Evolutionary conservation across 1,140 invertebrate genomes (phyloP).

Genomic region (Drosophila varians): DNA sequence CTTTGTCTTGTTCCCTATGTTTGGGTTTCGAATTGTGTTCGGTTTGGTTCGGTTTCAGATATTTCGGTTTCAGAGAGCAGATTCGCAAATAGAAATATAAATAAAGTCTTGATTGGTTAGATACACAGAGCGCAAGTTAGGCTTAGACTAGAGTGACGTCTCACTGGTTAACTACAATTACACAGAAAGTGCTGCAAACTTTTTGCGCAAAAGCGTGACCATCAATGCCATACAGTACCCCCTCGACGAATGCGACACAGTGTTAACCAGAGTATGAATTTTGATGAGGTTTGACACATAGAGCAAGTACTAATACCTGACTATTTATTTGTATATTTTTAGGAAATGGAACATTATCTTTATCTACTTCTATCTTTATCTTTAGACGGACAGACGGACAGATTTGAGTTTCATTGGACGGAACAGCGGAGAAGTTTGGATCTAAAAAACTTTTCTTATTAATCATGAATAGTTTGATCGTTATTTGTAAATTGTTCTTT

Average conservation of each 20-base stretch:
- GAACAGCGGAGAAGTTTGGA: too few relatives aligned
- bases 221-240: conserved; percentile 47
- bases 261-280: conserved; percentile 1
- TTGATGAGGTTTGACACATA: neutral
- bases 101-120: conserved; percentile 74
- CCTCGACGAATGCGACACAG: conserved; percentile 1
- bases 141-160: conserved; percentile 19
- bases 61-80: conserved; percentile 33
- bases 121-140: conserved; percentile 64
- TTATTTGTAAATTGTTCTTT: too few relatives aligned
- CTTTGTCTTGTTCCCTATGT: conserved; percentile 92
- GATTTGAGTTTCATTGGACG: too few relatives aligned
- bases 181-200: conserved; percentile 68
- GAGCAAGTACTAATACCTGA: too few relatives aligned
- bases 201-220: conserved; percentile 82
- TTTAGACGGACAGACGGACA: neutral
- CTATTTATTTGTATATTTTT: too few relatives aligned
- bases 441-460: neutral
- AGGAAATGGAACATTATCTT: too few relatives aligned
- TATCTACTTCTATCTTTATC: neutral
- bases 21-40: conserved; percentile 42
- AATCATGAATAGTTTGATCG: too few relatives aligned
- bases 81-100: conserved; percentile 71
- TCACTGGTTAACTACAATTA: conserved; percentile 40
- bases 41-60: conserved; percentile 31